Evolutionary conservation across 2,797 vertebrate genomes (phyloP).

Genomic region (Staurois parvus): DNA sequence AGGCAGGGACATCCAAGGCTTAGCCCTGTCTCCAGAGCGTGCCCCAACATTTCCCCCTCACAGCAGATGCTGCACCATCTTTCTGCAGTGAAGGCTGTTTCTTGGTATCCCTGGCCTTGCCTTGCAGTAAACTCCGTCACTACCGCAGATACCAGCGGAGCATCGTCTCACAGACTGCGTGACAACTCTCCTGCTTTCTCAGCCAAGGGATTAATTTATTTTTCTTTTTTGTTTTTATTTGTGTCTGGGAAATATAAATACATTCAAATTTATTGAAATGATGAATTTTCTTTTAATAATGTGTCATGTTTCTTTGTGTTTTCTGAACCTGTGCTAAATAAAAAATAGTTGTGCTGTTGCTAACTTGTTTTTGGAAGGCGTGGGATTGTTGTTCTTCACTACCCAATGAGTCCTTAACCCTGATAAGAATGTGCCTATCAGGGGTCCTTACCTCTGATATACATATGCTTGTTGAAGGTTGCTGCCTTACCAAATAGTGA

Average conservation of each 20-base stretch:
- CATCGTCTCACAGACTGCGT: slow-evolving; percentile 28
- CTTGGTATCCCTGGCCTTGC: background rate
- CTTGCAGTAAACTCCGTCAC: slow-evolving; percentile 47
- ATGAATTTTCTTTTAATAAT: background rate
- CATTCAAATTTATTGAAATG: background rate
- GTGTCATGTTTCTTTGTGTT: background rate
- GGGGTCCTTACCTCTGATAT: too few species aligned
- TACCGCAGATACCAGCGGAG: slow-evolving; percentile 16
- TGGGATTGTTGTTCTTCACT: background rate
- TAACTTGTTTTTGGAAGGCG: background rate
- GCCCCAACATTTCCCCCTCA: background rate
- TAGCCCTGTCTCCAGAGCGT: slow-evolving; percentile 64
- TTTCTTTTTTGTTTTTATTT: slow-evolving; percentile 40
- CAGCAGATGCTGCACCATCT: slow-evolving; percentile 5
- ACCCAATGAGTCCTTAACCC: too few species aligned
- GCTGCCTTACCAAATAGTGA: too few species aligned
- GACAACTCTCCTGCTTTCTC: slow-evolving; percentile 46
- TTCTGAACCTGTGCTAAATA: too few species aligned
- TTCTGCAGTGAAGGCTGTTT: slow-evolving; percentile 16
- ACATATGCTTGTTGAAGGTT: too few species aligned
- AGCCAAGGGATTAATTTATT: slow-evolving; percentile 57
- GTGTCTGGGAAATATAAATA: slow-evolving; percentile 52
- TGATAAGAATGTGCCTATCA: too few species aligned
- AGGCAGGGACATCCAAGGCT: slow-evolving; percentile 81
- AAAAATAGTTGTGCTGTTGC: background rate